Conservation (phyloP, 2,797 vertebrate species). For the Pantherophis vulpinus region DNA sequence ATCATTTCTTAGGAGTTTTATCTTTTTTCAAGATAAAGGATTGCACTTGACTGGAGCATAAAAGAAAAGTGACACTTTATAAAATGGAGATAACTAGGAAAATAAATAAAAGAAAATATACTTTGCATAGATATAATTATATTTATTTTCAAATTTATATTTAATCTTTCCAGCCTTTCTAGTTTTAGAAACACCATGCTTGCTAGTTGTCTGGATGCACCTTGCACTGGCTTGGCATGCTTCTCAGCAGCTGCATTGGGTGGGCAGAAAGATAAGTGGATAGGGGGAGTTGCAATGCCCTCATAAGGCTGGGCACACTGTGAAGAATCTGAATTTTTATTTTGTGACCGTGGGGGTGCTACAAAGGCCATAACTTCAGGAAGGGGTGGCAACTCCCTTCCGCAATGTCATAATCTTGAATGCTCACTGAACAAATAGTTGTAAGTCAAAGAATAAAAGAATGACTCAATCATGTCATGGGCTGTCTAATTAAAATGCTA, state of each 20-base stretch:
- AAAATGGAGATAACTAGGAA: background rate
- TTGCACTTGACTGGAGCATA: background rate
- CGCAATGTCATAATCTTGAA: background rate
- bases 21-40: background rate
- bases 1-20: background rate
- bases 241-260: background rate
- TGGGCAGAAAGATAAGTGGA: background rate
- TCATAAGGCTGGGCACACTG: background rate
- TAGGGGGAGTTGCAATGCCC: background rate
- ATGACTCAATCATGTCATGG: background rate
- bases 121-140: background rate
- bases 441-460: background rate
- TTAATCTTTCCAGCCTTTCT: background rate
- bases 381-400: background rate
- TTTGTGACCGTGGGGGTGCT: background rate
- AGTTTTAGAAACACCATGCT: background rate
- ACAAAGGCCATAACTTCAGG: background rate
- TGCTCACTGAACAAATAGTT: background rate
- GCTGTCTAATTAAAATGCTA: background rate
- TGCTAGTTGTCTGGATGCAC: background rate
- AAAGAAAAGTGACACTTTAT: background rate
- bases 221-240: background rate
- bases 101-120: background rate
- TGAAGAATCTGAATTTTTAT: background rate
- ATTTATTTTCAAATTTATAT: background rate